A percentile compares a stretch with the other conserved stretches of the same genome.
phyloP scores from a whole-genome alignment of 2,113 vertebrate genomes.

The Gopherus evgoodei region DNA sequence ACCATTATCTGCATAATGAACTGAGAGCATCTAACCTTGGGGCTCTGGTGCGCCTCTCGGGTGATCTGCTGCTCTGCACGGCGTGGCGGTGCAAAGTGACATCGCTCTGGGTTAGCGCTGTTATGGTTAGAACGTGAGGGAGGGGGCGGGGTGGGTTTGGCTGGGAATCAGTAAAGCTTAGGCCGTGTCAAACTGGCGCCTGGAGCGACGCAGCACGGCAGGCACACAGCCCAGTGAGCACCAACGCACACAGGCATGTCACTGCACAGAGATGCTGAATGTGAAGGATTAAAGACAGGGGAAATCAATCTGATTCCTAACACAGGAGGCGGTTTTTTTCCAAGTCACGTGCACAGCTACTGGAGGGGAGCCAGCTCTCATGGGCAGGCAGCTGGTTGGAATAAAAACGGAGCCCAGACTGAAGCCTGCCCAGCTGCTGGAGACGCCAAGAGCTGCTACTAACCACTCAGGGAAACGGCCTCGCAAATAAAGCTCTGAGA shows the following conservation, averaged over 20 bases:
- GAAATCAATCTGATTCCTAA: constrained; percentile 65
- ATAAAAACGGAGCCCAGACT: constrained; percentile 33
- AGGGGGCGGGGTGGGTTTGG: background rate
- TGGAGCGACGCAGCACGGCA: background rate
- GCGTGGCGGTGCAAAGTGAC: background rate
- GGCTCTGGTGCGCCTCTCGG: background rate
- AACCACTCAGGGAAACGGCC: background rate
- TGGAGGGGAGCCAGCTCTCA: constrained; percentile 21
- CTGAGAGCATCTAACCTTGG: background rate
- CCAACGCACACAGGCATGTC: background rate
- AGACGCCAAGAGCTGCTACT: constrained; percentile 15
- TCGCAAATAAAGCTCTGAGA: background rate
- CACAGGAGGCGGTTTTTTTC: constrained; percentile 36
- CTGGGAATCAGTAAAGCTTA: constrained; percentile 29
- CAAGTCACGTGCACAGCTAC: constrained; percentile 38
- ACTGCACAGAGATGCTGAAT: constrained; percentile 9
- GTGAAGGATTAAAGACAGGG: constrained; percentile 54
- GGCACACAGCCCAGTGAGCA: constrained; percentile 50
- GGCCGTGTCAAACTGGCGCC: background rate
- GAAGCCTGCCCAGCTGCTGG: constrained; percentile 2
- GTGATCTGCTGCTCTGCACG: background rate
- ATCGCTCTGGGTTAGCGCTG: background rate
- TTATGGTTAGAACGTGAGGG: background rate
- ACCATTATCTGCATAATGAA: background rate
- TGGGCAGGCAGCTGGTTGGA: background rate